These are phyloP conservation scores for Gorsachius goisagi DNA, from an alignment of 2,113 vertebrate genomes.

Conservation along the genomic window DNA sequence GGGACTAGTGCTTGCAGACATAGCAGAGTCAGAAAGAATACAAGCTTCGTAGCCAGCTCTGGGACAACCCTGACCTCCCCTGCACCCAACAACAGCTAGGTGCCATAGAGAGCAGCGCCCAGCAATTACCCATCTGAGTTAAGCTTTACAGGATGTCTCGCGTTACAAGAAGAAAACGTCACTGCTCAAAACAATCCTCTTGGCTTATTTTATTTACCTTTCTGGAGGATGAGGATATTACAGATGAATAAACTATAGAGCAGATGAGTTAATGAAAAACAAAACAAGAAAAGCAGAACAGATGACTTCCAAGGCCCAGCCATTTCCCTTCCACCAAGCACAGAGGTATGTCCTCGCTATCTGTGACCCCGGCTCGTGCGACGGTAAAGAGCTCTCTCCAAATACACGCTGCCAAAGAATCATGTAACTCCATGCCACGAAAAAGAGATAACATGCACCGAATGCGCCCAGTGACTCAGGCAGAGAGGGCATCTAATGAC, in stretches of 20 bases:
- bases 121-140: not conserved
- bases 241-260: not conserved
- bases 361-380: not conserved
- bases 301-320: not conserved
- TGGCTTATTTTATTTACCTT: not conserved
- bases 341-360: not conserved
- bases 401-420: not conserved
- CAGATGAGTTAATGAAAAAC: not conserved
- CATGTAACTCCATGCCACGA: not conserved
- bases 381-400: not conserved
- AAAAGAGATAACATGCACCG: not conserved
- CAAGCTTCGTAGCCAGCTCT: not conserved
- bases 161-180: fast-evolving
- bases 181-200: not conserved
- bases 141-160: not conserved
- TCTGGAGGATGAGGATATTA: not conserved
- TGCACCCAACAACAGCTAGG: not conserved
- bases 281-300: not conserved
- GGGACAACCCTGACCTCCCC: not conserved
- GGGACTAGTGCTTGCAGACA: not conserved
- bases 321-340: not conserved
- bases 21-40: not conserved
- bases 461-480: not conserved
- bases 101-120: not conserved
- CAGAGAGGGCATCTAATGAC: fast-evolving